Percentiles rank a stretch among this genome's conserved stretches.
These are phyloP conservation scores for Capitulum mitella DNA, from an alignment of 2,888 invertebrate species.

Conservation along the genomic window DNA sequence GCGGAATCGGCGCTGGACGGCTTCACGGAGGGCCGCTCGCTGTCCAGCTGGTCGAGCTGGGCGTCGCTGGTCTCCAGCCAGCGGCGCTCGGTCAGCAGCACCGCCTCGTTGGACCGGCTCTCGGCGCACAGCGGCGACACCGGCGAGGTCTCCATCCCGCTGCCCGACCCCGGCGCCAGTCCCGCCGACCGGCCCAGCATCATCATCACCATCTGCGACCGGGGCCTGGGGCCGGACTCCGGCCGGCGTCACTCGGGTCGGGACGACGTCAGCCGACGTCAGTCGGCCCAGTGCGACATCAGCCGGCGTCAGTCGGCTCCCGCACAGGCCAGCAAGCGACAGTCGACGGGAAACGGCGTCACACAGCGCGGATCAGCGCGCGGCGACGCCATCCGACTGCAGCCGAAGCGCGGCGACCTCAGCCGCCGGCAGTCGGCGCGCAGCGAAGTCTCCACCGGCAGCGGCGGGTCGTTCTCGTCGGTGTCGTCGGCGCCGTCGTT, in stretches of 20 bases:
- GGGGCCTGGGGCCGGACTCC: neutral
- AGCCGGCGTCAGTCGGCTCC: neutral
- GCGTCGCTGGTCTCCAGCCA: neutral
- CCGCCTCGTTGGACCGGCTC: neutral
- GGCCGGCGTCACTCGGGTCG: neutral
- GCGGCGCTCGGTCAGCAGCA: neutral
- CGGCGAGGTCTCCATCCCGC: neutral
- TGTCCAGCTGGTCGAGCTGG: neutral
- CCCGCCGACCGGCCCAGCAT: neutral
- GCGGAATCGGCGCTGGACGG: neutral
- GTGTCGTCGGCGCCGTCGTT: neutral
- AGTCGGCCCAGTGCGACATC: neutral
- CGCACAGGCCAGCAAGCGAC: neutral
- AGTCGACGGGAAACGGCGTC: neutral
- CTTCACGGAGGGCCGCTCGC: neutral
- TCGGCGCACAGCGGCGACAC: neutral
- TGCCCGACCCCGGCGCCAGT: neutral
- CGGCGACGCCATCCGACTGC: neutral
- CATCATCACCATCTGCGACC: conserved; percentile 1
- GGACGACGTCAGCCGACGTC: neutral
- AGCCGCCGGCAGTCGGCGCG: neutral
- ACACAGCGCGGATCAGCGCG: neutral
- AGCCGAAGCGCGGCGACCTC: neutral
- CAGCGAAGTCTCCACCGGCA: neutral
- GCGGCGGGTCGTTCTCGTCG: neutral